Conservation (phyloP, 2,888 invertebrate species). For the Drosophila percnosoma region DNA sequence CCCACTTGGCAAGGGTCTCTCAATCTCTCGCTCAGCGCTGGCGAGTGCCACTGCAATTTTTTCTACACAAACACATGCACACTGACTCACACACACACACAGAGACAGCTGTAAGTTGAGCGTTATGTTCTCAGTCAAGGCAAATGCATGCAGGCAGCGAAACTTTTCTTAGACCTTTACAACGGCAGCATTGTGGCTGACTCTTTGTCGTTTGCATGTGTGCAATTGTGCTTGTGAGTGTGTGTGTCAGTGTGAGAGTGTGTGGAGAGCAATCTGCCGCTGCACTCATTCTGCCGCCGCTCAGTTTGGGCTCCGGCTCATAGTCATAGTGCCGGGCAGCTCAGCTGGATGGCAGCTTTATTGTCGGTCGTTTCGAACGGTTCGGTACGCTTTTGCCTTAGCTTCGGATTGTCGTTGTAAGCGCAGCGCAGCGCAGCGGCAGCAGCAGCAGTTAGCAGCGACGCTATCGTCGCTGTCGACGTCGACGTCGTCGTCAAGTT, state of each 20-base stretch:
- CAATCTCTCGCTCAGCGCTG: conserved; percentile 20
- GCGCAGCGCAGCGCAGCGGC: conserved; percentile 39
- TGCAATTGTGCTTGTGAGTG: conserved; percentile 19
- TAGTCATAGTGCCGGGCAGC: conserved; percentile 67
- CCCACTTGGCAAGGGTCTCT: conserved; percentile 57
- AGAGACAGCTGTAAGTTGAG: conserved; percentile 48
- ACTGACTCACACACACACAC: conserved; percentile 8
- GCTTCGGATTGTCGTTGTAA: conserved; percentile 75
- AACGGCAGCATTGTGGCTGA: conserved; percentile 55
- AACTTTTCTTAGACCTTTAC: conserved; percentile 67
- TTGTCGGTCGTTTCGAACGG: conserved; percentile 81
- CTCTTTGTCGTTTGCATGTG: conserved; percentile 50
- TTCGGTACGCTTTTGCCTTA: conserved; percentile 75
- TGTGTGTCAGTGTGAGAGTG: conserved; percentile 33
- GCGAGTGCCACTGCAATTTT: conserved; percentile 57
- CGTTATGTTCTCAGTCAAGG: conserved; percentile 60
- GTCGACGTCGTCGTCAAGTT: conserved; percentile 47
- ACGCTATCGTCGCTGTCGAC: conserved; percentile 37
- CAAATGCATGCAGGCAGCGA: conserved; percentile 59
- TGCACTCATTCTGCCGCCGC: conserved; percentile 72
- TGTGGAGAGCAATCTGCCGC: conserved; percentile 59
- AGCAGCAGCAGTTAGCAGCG: conserved; percentile 29
- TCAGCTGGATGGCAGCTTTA: conserved; percentile 80
- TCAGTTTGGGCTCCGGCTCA: conserved; percentile 62
- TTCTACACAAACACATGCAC: conserved; percentile 18